A percentile compares a stretch with the other conserved stretches of the same genome.
Evolutionary conservation across 2,888 invertebrate species (phyloP).

Genomic region (Synergus gifuensis): DNA sequence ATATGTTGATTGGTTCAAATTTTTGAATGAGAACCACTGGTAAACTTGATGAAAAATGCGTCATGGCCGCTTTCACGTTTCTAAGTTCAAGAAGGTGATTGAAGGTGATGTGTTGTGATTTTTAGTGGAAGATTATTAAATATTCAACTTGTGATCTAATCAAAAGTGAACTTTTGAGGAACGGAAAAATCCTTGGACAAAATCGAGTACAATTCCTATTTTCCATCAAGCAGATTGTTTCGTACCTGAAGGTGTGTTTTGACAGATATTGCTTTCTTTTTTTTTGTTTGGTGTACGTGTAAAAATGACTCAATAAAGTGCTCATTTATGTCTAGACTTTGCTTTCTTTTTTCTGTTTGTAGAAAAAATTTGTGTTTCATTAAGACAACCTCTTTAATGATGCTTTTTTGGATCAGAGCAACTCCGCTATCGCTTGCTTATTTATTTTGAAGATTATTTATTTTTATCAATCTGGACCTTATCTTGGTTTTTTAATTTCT

Average conservation of each 20-base stretch:
- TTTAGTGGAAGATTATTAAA: background rate
- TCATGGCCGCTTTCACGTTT: background rate
- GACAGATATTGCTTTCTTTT: conserved; percentile 24
- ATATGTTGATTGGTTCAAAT: background rate
- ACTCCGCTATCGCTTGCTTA: background rate
- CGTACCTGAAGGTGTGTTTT: conserved; percentile 31
- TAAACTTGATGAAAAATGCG: background rate
- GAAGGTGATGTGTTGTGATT: background rate
- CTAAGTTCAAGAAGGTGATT: background rate
- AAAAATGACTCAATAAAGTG: background rate
- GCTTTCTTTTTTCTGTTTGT: background rate
- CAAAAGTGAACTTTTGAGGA: background rate
- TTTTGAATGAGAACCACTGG: background rate
- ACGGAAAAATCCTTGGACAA: background rate
- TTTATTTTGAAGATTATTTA: background rate
- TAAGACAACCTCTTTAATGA: background rate
- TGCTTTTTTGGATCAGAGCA: background rate
- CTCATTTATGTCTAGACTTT: background rate
- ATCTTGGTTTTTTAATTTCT: background rate
- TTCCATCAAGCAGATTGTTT: background rate
- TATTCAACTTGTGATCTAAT: background rate
- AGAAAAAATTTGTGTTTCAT: background rate
- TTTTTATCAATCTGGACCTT: background rate
- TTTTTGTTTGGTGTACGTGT: background rate
- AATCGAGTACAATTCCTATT: background rate